Evolutionary conservation across 1,140 invertebrate species (phyloP).

Genomic region (Magallana gigas): DNA sequence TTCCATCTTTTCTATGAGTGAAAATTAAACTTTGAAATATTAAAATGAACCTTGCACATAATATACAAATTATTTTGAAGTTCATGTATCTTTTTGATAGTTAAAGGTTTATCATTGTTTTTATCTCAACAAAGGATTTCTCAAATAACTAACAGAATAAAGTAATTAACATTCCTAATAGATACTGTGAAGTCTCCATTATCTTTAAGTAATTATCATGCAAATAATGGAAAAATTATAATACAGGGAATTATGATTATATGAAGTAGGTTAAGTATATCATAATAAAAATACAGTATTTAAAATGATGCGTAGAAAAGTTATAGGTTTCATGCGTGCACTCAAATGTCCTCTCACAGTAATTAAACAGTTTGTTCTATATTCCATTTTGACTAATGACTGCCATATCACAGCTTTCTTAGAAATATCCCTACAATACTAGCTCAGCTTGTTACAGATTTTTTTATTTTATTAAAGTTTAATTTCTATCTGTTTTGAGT

Average conservation of each 20-base stretch:
- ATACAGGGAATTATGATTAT: background rate
- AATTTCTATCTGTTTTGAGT: too few species aligned
- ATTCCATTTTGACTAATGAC: conserved; percentile 1
- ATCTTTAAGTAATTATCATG: background rate
- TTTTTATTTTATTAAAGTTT: too few species aligned
- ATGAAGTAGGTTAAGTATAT: background rate
- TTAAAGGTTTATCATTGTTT: too few species aligned
- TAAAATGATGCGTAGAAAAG: conserved; percentile 10
- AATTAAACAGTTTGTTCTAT: conserved; percentile 3
- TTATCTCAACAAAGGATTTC: too few species aligned
- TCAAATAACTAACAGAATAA: too few species aligned
- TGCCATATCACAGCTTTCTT: background rate
- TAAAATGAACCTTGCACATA: too few species aligned
- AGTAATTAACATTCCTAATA: background rate
- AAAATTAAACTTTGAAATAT: too few species aligned
- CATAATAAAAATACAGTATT: background rate
- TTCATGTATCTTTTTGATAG: too few species aligned
- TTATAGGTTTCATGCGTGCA: background rate
- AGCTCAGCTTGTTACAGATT: too few species aligned
- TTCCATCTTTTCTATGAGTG: too few species aligned
- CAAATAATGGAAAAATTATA: conserved; percentile 1
- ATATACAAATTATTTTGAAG: too few species aligned
- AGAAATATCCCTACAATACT: background rate
- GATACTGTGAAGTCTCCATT: background rate
- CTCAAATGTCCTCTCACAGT: background rate